Percentiles rank a stretch among this genome's conserved stretches.
phyloP scores from a whole-genome alignment of 2,113 vertebrate species.

The Elachura formosa region DNA sequence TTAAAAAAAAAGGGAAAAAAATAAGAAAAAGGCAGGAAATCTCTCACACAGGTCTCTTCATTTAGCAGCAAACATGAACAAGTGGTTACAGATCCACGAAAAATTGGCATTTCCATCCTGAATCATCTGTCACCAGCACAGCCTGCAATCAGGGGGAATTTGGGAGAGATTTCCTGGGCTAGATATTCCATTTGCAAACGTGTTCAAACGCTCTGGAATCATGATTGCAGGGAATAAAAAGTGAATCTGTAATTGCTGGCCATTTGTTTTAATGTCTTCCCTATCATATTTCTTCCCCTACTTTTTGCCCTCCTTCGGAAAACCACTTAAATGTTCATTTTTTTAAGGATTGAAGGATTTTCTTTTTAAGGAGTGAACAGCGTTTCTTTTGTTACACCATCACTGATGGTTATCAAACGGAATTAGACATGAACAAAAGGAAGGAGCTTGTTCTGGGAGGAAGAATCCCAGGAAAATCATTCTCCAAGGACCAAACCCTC shows the following conservation, averaged over 20 bases:
- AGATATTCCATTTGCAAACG: background rate
- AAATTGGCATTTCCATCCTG: background rate
- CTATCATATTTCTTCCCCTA: background rate
- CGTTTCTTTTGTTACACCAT: background rate
- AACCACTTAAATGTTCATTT: background rate
- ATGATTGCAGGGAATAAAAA: background rate
- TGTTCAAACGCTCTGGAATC: background rate
- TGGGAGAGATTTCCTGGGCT: background rate
- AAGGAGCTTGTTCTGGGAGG: background rate
- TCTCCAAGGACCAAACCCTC: background rate
- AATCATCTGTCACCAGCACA: background rate
- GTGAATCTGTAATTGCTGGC: background rate
- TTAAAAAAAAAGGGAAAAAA: background rate
- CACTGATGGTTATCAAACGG: background rate
- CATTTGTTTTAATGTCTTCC: background rate
- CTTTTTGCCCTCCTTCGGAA: background rate
- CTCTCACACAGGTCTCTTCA: rapidly evolving
- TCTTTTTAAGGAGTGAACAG: background rate
- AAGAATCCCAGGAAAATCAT: background rate
- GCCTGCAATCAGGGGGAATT: background rate
- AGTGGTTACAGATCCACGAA: background rate
- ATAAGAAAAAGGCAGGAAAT: background rate
- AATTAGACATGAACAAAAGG: background rate
- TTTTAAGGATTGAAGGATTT: background rate
- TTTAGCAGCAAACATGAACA: background rate